These are phyloP conservation scores for Manis pentadactyla DNA, from an alignment of 2,797 vertebrate genomes.

Conservation along the genomic window DNA sequence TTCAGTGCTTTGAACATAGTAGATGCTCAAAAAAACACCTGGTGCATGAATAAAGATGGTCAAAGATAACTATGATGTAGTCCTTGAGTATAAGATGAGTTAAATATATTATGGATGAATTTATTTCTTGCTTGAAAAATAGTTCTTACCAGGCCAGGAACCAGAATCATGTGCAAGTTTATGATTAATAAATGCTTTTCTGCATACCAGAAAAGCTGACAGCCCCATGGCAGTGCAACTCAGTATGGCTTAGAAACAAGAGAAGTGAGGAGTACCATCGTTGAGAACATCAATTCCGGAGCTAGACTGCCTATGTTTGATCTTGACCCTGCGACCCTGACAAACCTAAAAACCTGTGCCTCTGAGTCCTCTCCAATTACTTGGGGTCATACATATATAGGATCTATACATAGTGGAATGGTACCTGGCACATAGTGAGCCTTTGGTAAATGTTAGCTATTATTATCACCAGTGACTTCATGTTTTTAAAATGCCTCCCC, in stretches of 20 bases:
- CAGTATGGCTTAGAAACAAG: not conserved
- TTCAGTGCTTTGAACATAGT: not conserved
- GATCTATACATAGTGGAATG: not conserved
- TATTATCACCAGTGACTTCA: constrained; percentile 8
- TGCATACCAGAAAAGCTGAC: not conserved
- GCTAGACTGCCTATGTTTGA: not conserved
- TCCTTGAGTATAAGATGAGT: not conserved
- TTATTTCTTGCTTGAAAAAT: constrained; percentile 2
- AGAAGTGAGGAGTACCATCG: not conserved
- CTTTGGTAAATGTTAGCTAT: not conserved
- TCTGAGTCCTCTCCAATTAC: not conserved
- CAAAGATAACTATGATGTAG: not conserved
- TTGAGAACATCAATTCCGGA: not conserved
- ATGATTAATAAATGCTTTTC: not conserved
- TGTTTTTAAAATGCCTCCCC: not conserved
- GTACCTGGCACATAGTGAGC: not conserved
- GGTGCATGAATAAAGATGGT: not conserved
- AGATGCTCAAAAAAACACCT: not conserved
- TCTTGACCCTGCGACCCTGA: not conserved
- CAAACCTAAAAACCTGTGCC: not conserved
- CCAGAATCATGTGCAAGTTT: not conserved
- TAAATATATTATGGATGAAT: not conserved
- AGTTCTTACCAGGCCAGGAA: not conserved
- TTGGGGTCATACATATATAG: not conserved
- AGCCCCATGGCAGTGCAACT: not conserved